phyloP scores from a whole-genome alignment of 2,113 vertebrate species.

The Microcebus tavaratra region DNA sequence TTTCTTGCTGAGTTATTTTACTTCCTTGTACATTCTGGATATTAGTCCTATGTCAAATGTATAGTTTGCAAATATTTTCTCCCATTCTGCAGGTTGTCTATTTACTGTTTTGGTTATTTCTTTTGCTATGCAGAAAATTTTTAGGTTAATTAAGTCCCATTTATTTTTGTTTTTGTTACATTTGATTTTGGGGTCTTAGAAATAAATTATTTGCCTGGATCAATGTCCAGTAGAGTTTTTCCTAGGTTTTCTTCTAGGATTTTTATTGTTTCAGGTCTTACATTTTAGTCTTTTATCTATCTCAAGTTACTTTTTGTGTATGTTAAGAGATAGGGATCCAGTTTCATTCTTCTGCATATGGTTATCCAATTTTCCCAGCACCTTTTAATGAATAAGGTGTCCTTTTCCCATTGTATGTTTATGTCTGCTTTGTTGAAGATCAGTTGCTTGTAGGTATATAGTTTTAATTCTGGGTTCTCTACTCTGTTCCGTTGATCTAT shows the following conservation, averaged over 20 bases:
- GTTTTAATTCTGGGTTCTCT: not conserved
- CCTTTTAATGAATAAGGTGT: not conserved
- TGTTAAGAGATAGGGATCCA: not conserved
- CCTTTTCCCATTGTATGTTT: not conserved
- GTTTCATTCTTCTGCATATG: not conserved
- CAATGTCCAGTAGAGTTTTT: no score
- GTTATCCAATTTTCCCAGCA: not conserved
- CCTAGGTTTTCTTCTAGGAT: not conserved
- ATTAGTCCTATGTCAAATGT: not conserved
- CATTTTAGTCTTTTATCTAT: not conserved
- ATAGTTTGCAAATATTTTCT: not conserved
- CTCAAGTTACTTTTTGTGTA: not conserved
- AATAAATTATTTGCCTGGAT: no score
- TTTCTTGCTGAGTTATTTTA: not conserved
- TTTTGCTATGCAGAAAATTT: no score
- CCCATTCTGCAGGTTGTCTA: not conserved
- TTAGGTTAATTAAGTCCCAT: no score
- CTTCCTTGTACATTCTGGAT: not conserved
- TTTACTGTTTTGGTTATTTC: no score
- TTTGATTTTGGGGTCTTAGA: no score
- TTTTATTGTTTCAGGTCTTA: not conserved
- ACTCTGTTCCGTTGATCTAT: not conserved
- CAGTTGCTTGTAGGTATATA: not conserved
- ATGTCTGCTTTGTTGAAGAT: not conserved
- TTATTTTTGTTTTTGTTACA: no score